phyloP scores from a whole-genome alignment of 2,113 vertebrate genomes.

The Asarcornis scutulata region DNA sequence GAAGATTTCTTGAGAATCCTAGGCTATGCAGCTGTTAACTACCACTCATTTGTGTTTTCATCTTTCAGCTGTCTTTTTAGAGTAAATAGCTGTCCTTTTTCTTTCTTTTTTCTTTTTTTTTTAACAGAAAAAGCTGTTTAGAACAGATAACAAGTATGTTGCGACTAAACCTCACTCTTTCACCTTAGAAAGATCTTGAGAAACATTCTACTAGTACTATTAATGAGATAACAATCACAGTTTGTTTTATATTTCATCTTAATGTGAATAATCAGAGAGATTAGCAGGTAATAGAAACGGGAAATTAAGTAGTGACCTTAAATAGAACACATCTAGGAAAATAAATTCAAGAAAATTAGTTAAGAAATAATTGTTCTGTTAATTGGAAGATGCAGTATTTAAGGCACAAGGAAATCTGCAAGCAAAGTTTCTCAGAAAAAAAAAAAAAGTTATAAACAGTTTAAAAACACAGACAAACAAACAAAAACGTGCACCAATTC shows the following conservation, averaged over 20 bases:
- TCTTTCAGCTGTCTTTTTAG: neutral
- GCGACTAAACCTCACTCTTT: neutral
- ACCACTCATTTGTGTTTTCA: neutral
- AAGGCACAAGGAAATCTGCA: neutral
- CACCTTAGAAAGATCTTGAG: neutral
- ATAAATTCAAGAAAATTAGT: neutral
- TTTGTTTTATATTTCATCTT: neutral
- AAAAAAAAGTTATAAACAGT: neutral
- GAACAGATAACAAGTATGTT: neutral
- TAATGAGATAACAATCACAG: neutral
- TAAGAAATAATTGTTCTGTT: neutral
- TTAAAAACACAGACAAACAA: neutral
- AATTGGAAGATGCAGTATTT: neutral
- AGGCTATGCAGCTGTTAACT: neutral
- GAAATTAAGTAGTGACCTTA: neutral
- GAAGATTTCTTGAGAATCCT: neutral
- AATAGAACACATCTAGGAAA: neutral
- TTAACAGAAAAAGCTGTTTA: neutral
- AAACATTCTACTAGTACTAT: neutral
- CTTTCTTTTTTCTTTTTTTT: too few relatives aligned
- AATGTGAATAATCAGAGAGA: neutral
- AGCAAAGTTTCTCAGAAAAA: neutral
- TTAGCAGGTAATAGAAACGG: neutral
- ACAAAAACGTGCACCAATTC: neutral
- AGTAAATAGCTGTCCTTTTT: neutral